These are phyloP conservation scores for Engystomops pustulosus DNA, from an alignment of 2,113 vertebrate species.

Conservation along the genomic window DNA sequence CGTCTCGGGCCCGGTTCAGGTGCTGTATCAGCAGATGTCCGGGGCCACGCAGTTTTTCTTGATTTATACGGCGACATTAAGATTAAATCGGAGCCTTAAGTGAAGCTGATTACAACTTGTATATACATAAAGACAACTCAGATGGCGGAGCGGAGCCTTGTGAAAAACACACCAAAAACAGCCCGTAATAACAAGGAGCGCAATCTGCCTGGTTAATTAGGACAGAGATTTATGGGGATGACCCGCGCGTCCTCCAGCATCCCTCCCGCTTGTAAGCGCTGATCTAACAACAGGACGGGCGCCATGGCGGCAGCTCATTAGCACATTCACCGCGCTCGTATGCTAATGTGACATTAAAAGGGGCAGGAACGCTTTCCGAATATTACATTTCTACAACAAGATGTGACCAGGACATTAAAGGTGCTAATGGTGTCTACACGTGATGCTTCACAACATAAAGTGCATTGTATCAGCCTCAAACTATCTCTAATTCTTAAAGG, in stretches of 20 bases:
- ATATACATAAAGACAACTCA: neutral
- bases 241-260: constrained; percentile 4
- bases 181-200: neutral
- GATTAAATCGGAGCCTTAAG: neutral
- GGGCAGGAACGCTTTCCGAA: neutral
- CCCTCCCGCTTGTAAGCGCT: constrained; percentile 7
- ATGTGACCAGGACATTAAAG: neutral
- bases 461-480: neutral
- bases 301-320: constrained; percentile 19
- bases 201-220: neutral
- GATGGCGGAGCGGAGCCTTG: neutral
- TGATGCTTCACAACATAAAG: neutral
- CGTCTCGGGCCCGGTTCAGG: neutral
- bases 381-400: constrained; percentile 1
- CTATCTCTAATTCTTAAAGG: neutral
- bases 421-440: constrained; percentile 9
- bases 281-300: constrained; percentile 22
- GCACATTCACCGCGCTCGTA: constrained; percentile 21
- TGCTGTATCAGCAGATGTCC: neutral
- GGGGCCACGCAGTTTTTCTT: neutral
- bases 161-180: neutral
- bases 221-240: constrained; percentile 24
- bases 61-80: constrained; percentile 3
- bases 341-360: constrained; percentile 48
- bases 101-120: constrained; percentile 10